phyloP scores from a whole-genome alignment of 2,797 vertebrate genomes.

The Chaetophractus vellerosus region DNA sequence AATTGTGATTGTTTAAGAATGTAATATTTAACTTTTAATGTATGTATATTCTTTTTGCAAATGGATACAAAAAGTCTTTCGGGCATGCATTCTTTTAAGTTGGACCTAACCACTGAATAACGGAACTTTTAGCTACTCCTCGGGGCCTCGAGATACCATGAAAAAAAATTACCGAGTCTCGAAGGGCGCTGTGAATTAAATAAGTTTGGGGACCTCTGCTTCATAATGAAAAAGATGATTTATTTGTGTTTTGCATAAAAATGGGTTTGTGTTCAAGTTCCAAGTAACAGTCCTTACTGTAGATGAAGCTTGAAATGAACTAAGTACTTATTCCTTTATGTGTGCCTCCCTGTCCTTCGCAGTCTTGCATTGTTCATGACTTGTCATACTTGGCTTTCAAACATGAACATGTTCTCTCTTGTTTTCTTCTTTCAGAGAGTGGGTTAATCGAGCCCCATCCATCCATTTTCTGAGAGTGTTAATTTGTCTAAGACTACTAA shows the following conservation, averaged over 20 bases:
- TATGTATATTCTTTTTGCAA: not conserved
- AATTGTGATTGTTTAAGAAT: not conserved
- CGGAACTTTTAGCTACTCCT: not conserved
- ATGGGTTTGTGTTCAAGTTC: not conserved
- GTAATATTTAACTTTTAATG: not conserved
- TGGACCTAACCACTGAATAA: not conserved
- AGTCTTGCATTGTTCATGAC: not conserved
- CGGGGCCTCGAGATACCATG: not conserved
- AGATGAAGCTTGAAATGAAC: not conserved
- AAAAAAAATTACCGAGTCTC: not conserved
- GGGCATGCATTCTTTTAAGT: not conserved
- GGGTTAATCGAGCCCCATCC: constrained; percentile 91
- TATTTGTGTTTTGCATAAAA: not conserved
- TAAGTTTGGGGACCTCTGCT: not conserved
- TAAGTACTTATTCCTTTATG: not conserved
- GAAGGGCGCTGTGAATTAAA: not conserved
- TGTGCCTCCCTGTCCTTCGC: not conserved
- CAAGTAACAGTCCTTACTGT: not conserved
- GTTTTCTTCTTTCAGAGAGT: constrained; percentile 90
- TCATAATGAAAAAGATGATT: not conserved
- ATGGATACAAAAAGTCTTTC: not conserved
- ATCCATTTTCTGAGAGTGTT: constrained; percentile 93
- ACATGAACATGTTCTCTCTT: constrained; percentile 3
- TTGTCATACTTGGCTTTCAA: not conserved
- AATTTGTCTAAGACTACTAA: constrained; percentile 94